A percentile compares a stretch with the other conserved stretches of the same genome.
Conservation (phyloP, 2,888 invertebrate species). For the Agrenia bidenticulata region DNA sequence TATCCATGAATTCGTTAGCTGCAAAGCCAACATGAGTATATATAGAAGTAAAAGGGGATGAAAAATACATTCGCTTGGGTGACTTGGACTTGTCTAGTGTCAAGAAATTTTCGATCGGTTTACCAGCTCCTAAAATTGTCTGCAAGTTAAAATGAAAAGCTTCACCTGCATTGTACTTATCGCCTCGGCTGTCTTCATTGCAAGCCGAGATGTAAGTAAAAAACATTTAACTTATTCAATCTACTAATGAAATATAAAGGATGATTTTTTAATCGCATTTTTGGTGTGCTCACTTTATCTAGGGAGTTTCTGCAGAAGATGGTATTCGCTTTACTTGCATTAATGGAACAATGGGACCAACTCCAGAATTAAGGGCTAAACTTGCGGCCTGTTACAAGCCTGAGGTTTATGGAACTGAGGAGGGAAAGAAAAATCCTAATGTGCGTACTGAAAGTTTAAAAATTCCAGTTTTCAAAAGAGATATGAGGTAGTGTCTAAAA, state of each 20-base stretch:
- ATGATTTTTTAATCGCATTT: neutral
- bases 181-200: neutral
- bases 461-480: constrained; percentile 8
- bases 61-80: too few species aligned
- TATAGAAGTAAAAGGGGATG: too few species aligned
- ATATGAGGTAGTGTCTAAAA: neutral
- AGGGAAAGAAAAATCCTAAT: constrained; percentile 28
- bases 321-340: constrained; percentile 18
- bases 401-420: constrained; percentile 15
- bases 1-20: too few species aligned
- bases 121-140: too few species aligned
- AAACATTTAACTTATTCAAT: neutral
- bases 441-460: constrained; percentile 18
- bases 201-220: neutral
- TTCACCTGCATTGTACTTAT: neutral
- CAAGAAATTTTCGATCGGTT: too few species aligned
- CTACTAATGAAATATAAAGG: neutral
- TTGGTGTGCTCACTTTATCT: neutral
- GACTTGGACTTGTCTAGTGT: too few species aligned
- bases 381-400: constrained; percentile 16
- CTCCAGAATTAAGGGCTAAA: constrained; percentile 21
- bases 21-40: too few species aligned
- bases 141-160: neutral
- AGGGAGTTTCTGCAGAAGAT: neutral
- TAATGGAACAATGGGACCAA: constrained; percentile 25